Conservation (phyloP, 2,888 invertebrate genomes). For the Drosophila pullipes region DNA sequence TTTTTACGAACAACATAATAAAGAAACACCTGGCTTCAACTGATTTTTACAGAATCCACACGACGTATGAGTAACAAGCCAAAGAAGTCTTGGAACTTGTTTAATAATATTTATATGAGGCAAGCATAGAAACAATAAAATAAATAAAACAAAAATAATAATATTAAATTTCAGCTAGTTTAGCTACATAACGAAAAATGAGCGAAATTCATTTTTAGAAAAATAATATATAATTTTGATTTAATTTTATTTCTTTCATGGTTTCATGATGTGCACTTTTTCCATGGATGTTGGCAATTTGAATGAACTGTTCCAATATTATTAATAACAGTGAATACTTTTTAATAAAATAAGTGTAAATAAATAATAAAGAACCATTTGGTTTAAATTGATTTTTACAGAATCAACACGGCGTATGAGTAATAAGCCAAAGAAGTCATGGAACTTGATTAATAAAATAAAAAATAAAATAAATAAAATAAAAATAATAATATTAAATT, state of each 20-base stretch:
- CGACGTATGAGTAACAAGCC: slow-evolving; percentile 30
- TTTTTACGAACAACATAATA: no score
- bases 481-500: neutral
- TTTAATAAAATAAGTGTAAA: no score
- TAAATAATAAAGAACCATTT: no score
- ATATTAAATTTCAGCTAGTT: neutral
- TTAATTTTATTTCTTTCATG: neutral
- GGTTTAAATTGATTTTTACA: no score
- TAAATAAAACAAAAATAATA: neutral
- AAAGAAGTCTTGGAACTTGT: neutral
- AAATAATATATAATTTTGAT: neutral
- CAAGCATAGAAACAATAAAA: neutral
- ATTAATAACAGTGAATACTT: no score
- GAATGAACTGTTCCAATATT: no score
- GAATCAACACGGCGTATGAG: slow-evolving; percentile 28
- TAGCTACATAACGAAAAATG: neutral
- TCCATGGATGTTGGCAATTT: neutral
- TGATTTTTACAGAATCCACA: slow-evolving; percentile 1
- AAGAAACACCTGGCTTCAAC: no score
- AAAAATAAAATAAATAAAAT: neutral
- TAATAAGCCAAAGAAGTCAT: slow-evolving; percentile 7
- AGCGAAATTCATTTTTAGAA: neutral
- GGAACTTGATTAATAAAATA: neutral
- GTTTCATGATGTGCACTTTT: slow-evolving; percentile 36
- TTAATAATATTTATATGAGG: neutral